These are phyloP conservation scores for Elephantulus edwardii DNA, from an alignment of 2,113 vertebrate genomes.

Conservation along the genomic window DNA sequence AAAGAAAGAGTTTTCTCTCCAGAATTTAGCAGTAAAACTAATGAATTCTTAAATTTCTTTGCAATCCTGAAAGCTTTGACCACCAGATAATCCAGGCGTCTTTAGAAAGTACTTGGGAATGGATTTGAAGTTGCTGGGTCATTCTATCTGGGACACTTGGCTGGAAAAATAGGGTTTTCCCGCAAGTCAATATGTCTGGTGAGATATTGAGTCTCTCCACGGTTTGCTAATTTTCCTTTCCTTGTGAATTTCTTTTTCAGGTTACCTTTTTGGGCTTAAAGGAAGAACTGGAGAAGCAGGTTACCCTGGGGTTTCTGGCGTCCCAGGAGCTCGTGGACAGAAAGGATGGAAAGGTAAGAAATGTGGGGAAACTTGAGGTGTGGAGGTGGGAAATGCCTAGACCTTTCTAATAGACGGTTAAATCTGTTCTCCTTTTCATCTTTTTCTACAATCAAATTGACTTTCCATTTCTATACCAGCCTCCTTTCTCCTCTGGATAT, in stretches of 20 bases:
- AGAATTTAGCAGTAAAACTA: neutral
- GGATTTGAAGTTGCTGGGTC: neutral
- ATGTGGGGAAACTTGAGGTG: accelerated
- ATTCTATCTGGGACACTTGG: neutral
- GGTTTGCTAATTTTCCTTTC: accelerated
- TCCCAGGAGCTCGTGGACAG: conserved; percentile 83
- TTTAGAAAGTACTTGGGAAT: neutral
- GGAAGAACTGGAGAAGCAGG: conserved; percentile 78
- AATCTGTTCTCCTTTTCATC: accelerated
- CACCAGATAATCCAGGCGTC: accelerated
- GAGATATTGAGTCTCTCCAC: accelerated
- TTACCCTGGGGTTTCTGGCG: conserved; percentile 76
- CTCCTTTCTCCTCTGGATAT: neutral
- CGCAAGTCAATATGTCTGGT: accelerated
- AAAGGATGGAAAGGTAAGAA: conserved; percentile 86
- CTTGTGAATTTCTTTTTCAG: conserved; percentile 62
- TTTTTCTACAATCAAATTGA: neutral
- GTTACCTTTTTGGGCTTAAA: conserved; percentile 82
- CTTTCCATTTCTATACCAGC: accelerated
- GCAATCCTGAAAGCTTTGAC: neutral
- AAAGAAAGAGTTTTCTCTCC: neutral
- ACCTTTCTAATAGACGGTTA: neutral
- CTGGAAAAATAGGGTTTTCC: too few relatives aligned
- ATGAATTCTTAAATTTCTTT: accelerated
- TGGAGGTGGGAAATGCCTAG: accelerated